phyloP scores from a whole-genome alignment of 2,113 vertebrate genomes.

The Recurvirostra avosetta region DNA sequence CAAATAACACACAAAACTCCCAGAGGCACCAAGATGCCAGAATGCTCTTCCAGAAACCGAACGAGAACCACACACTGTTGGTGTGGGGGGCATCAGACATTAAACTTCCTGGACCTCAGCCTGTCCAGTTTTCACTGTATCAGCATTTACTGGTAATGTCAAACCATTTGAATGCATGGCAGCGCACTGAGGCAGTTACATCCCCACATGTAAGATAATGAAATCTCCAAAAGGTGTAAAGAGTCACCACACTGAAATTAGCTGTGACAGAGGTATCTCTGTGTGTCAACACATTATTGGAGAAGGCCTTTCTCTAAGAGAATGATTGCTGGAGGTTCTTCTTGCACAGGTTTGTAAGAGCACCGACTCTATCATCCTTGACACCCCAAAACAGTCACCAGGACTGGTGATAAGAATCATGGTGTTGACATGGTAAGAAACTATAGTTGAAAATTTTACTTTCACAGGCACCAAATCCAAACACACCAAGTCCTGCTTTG shows the following conservation, averaged over 20 bases:
- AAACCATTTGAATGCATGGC: neutral
- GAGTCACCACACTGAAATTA: neutral
- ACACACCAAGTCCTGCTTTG: neutral
- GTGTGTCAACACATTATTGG: neutral
- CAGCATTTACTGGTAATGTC: neutral
- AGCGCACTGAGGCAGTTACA: neutral
- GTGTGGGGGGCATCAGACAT: neutral
- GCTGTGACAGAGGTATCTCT: neutral
- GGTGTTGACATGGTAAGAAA: neutral
- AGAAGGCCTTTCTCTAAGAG: neutral
- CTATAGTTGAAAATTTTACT: neutral
- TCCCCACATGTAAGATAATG: neutral
- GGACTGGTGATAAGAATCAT: neutral
- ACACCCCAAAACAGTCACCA: neutral
- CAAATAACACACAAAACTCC: neutral
- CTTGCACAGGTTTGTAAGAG: neutral
- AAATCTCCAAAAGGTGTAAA: neutral
- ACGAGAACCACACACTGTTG: fast-evolving
- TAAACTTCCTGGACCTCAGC: neutral
- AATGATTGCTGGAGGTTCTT: neutral
- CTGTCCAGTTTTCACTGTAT: neutral
- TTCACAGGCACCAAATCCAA: neutral
- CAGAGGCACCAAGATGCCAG: neutral
- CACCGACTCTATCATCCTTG: neutral
- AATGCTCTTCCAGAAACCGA: neutral